Conservation (phyloP, 2,797 vertebrate species). For the Forpus xanthops region DNA sequence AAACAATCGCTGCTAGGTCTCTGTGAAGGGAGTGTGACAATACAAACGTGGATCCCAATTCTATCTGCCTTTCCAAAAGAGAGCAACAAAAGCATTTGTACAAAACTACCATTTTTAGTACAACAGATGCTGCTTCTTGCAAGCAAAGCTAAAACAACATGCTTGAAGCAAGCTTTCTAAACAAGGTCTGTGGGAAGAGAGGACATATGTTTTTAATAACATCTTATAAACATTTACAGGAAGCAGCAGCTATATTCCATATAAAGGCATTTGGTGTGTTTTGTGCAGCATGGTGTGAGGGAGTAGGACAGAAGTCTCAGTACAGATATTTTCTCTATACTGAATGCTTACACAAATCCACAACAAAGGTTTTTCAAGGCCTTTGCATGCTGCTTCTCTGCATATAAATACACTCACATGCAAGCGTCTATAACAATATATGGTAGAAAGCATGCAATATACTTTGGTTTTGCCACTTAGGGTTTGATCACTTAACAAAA, state of each 20-base stretch:
- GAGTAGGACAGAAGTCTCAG: neutral
- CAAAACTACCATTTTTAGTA: conserved; percentile 22
- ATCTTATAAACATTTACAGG: conserved; percentile 67
- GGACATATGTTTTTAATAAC: conserved; percentile 66
- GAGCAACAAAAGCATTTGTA: conserved; percentile 35
- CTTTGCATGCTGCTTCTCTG: neutral
- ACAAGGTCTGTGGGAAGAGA: conserved; percentile 55
- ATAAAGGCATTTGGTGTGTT: conserved; percentile 60
- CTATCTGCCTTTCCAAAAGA: conserved; percentile 6
- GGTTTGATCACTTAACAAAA: neutral
- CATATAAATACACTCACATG: neutral
- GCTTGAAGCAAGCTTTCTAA: conserved; percentile 25
- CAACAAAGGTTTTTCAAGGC: neutral
- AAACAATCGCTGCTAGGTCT: neutral
- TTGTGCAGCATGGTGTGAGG: conserved; percentile 7
- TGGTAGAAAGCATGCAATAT: neutral
- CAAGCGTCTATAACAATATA: neutral
- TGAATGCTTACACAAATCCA: conserved; percentile 16
- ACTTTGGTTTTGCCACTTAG: neutral
- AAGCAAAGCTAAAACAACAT: conserved; percentile 36
- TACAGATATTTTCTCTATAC: conserved; percentile 26
- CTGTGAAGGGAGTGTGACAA: neutral
- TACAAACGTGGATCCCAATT: neutral
- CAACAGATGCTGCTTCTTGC: conserved; percentile 27
- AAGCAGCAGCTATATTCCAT: conserved; percentile 57